Base-by-base conservation (phyloP, 2,113 vertebrate species). In the Triplophysa siluroides region DNA sequence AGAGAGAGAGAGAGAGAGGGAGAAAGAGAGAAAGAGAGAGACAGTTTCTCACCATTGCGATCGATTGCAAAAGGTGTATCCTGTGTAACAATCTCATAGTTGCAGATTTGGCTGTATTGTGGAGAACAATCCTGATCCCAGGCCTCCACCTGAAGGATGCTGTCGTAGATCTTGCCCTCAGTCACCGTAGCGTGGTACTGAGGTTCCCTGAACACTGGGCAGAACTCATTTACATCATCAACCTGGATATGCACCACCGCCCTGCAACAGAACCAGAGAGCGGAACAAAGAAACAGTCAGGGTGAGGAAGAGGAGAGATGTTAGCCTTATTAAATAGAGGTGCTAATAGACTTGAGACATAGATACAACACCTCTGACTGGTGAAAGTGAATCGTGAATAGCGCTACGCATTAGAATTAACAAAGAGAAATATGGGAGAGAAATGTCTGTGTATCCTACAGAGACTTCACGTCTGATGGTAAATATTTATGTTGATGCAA, bases 101-200 rank as follows among this genome's bases (percentile, higher is more conserved):
- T 98, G 94, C 98, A 99, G 87, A 99, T 98, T 89, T 99, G 97
- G 90, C 96, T 99, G 81, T 95, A 99, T 85, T 98, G 98, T 0
- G 96, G 96, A 8, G 97, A 98, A 81, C 98, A 99, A 89, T 99
- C 97, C 67, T 96, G 95, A 0, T 99, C 98, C 70, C 93, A 88
- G 24, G 98, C 98, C 87, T 99, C 98, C 78, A 99, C 97, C 88
- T 99, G 97, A 65, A 99, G 89, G 78, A 99, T 95, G 86, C 95
- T 98, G 90, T 98, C 97, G 0, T 98, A 98, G 89, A 98, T 96
- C 88, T 97, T 98, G 54, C 95, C 96, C 79, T 99, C 98, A 0
- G 94, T 98, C 81, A 99, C 94, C 0, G 93, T 93, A 12, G 95
- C 93, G 70, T 92, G 96, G 88, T 98, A 98, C 38, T 92, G 64